Base-by-base conservation (phyloP, 2,797 vertebrate species). In the Heterohyrax brucei region DNA sequence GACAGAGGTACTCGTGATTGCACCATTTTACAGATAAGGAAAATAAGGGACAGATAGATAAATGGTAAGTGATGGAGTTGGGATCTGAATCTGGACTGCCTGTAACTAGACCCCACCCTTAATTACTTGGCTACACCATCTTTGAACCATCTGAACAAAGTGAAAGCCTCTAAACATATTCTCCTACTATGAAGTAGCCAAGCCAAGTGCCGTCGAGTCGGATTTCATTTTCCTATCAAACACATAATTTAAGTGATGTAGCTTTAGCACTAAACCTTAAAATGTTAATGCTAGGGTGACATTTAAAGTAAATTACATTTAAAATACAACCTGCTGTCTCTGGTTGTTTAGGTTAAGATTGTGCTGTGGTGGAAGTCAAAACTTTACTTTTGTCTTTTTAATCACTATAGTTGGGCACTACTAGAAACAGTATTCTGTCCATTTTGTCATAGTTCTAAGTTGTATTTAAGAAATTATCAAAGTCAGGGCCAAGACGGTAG, bases 181-280 rank as follows among this genome's bases (percentile, higher is more conserved):
- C 26, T 83, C 87, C 87, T 5, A 26, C 48, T 68, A 61, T 9
- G 61, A 90, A 78, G 16, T 44, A n/a, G n/a, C n/a, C n/a, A n/a
- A n/a, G n/a, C n/a, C n/a, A n/a, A n/a, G n/a, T n/a, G n/a, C n/a
- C n/a, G n/a, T n/a, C n/a, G n/a, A n/a, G n/a, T n/a, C n/a, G n/a
- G n/a, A n/a, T 80, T 39, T 62, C 77, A 61, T 30, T 79, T 78
- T 79, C 12, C 81, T 79, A 62, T 75, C 72, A 94, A 87, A 87
- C 2, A 89, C 2, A 10, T 50, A 75, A 75, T 56, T 81, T 24
- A 80, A 80, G 0, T 2, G 46, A 39, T 26, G 76, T 62, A 80
- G 22, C 50, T 68, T 87, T 46, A 70, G 83, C 16, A 78, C 64
- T 13, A 53, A 56, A 77, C 56, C 19, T 81, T 66, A 50, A 76